Evolutionary conservation across 2,888 invertebrate genomes (phyloP).

Genomic region (Apocheima hispidaria): DNA sequence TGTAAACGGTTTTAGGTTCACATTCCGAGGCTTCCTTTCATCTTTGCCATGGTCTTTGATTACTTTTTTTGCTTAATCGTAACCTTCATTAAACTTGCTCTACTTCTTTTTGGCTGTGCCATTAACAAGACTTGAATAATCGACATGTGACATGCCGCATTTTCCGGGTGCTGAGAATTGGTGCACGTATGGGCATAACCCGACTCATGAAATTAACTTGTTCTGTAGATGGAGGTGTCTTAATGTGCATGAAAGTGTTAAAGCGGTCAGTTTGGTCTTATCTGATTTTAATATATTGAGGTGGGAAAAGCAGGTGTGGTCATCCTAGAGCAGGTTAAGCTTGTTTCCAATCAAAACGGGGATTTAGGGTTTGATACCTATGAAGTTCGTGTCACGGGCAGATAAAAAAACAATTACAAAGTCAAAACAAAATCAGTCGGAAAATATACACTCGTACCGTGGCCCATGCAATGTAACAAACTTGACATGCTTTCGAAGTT

Average conservation of each 20-base stretch:
- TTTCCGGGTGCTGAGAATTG: slow-evolving; percentile 45
- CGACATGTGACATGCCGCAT: slow-evolving; percentile 26
- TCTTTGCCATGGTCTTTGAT: too few relatives aligned
- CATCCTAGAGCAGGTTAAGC: neutral
- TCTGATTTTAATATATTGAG: slow-evolving; percentile 15
- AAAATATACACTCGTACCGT: too few relatives aligned
- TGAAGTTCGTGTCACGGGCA: too few relatives aligned
- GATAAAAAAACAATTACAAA: too few relatives aligned
- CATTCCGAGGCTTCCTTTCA: too few relatives aligned
- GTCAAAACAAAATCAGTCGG: too few relatives aligned
- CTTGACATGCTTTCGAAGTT: too few relatives aligned
- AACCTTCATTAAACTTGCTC: slow-evolving; percentile 22
- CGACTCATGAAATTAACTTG: slow-evolving; percentile 21
- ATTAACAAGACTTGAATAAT: slow-evolving; percentile 49
- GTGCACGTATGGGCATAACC: slow-evolving; percentile 34
- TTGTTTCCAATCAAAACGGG: too few relatives aligned
- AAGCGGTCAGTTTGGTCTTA: slow-evolving; percentile 19
- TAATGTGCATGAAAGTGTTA: slow-evolving; percentile 29
- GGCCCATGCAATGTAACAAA: too few relatives aligned
- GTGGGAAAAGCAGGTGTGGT: neutral
- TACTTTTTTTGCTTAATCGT: too few relatives aligned
- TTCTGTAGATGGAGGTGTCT: slow-evolving; percentile 32
- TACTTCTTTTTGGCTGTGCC: slow-evolving; percentile 34
- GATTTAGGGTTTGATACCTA: too few relatives aligned
- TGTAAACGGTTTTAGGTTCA: too few relatives aligned